Evolutionary conservation across 2,888 invertebrate species (phyloP).

Genomic region (Amphipoea lucens): DNA sequence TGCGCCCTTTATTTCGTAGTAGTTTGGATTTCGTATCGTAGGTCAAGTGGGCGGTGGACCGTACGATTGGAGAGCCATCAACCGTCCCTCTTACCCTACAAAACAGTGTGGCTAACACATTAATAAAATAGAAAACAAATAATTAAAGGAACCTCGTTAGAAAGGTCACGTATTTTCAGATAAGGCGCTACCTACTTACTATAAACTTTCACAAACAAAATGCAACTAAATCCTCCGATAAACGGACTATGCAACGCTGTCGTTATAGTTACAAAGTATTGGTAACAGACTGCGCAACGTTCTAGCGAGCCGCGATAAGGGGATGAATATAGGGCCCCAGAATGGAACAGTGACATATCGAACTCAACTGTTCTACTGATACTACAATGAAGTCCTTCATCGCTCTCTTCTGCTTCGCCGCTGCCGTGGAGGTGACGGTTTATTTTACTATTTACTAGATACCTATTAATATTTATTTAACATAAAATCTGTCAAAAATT

Average conservation of each 20-base stretch:
- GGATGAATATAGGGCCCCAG: constrained; percentile 60
- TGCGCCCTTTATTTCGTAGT: background rate
- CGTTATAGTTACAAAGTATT: constrained; percentile 16
- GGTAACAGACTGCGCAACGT: constrained; percentile 18
- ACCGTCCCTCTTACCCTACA: background rate
- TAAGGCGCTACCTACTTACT: too few relatives aligned
- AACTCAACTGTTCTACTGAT: constrained; percentile 28
- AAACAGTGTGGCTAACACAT: too few relatives aligned
- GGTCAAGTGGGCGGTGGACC: background rate
- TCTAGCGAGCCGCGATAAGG: constrained; percentile 52
- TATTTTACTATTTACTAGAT: background rate
- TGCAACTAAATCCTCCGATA: constrained; percentile 21
- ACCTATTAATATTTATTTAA: background rate
- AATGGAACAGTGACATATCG: constrained; percentile 25
- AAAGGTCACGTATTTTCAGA: too few relatives aligned
- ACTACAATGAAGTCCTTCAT: constrained; percentile 51
- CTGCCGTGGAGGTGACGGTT: constrained; percentile 46
- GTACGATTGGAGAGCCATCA: background rate
- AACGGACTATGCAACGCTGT: constrained; percentile 5
- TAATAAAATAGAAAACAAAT: too few relatives aligned
- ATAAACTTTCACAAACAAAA: too few relatives aligned
- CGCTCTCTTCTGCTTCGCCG: constrained; percentile 46
- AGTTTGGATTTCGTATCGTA: background rate
- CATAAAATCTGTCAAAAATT: background rate
- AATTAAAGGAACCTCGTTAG: too few relatives aligned